phyloP scores from a whole-genome alignment of 1,140 invertebrate species.

The Stenopsyche tienmushanensis region DNA sequence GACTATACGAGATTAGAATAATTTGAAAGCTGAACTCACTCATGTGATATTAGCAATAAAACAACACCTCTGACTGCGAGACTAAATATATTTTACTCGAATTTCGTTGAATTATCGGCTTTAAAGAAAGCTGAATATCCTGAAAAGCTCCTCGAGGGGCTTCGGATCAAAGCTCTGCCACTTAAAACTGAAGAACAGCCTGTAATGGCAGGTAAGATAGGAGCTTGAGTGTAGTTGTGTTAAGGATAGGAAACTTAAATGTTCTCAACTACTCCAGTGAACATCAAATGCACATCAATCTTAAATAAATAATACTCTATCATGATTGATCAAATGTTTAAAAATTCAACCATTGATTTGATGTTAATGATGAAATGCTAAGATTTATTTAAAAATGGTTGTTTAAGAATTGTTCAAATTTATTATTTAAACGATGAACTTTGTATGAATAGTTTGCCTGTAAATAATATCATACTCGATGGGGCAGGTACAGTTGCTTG shows the following conservation, averaged over 20 bases:
- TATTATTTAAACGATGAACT: neutral
- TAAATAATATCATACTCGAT: neutral
- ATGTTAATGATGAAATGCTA: no score
- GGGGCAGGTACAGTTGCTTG: constrained; percentile 18
- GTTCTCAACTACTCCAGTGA: neutral
- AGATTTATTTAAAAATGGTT: no score
- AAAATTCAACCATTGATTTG: no score
- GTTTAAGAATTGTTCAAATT: neutral
- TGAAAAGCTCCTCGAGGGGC: no score
- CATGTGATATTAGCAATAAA: no score
- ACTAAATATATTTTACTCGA: no score
- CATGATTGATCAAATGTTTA: neutral
- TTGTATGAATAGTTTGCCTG: neutral
- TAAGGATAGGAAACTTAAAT: neutral
- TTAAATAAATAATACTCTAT: neutral
- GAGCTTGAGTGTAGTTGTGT: no score
- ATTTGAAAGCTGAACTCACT: neutral
- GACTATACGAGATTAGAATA: constrained; percentile 15
- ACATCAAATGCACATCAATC: neutral
- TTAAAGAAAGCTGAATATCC: no score
- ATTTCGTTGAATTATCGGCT: no score
- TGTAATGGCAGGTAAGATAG: constrained; percentile 11
- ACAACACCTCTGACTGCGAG: no score
- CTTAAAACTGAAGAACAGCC: constrained; percentile 2
- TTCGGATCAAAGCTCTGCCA: constrained; percentile 9